These are phyloP conservation scores for Mesoclemmys tuberculata DNA, from an alignment of 2,113 vertebrate species.

Conservation along the genomic window DNA sequence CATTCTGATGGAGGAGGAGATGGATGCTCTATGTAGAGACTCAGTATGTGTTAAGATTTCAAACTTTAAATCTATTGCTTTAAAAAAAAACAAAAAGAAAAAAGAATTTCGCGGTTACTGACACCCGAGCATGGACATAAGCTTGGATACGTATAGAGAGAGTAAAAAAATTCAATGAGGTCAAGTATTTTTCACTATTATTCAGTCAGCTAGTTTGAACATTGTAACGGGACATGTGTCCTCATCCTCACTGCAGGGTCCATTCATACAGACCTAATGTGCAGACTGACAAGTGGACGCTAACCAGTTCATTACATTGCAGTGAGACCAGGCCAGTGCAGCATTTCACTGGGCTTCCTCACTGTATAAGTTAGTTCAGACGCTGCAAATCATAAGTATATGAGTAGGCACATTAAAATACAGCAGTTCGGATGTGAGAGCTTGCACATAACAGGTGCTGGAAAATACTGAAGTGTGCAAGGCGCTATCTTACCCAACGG, in stretches of 20 bases:
- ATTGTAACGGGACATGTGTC: no score
- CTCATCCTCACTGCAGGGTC: no score
- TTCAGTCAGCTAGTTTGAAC: no score
- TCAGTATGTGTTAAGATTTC: not conserved
- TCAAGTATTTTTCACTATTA: no score
- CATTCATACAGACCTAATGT: no score
- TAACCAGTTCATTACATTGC: no score
- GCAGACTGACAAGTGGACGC: no score
- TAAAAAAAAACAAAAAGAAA: not conserved
- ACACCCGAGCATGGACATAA: not conserved
- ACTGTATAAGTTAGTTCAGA: not conserved
- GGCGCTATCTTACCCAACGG: not conserved
- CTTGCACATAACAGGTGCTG: not conserved
- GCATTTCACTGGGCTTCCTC: not conserved
- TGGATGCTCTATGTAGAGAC: no score
- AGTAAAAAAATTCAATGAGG: no score
- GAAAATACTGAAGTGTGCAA: not conserved
- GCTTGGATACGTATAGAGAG: no score
- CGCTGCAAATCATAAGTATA: not conserved
- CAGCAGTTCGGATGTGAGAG: not conserved
- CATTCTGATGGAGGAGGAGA: no score
- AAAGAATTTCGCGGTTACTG: not conserved
- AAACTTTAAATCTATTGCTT: not conserved
- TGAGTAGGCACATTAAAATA: not conserved
- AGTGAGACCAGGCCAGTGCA: no score